Evolutionary conservation across 2,113 vertebrate genomes (phyloP), one percentile per base, ranked within the genome.

Genomic region (Hippopotamus amphibius): DNA sequence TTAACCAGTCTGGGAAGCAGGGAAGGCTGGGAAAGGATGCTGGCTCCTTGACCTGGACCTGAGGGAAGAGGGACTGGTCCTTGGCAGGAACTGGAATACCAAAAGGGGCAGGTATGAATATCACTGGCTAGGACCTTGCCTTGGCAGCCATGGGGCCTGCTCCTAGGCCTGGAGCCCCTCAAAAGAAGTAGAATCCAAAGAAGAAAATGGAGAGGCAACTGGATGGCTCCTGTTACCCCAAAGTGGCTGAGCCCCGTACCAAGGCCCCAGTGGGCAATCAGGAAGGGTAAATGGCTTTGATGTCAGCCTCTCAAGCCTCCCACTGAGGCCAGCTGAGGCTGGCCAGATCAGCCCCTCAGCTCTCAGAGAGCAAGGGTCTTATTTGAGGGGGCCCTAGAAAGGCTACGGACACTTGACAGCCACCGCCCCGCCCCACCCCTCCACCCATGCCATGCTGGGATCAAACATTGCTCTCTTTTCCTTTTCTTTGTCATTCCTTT

Each of bases 11-110:
- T 63, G 76, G 74, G 22, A 57, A 86, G 22, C 50, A 83, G 22
- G 26, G 88, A 46, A 90, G 66, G 63, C 74, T 55, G 63, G 82
- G 74, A 88, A 87, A 85, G 65, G 93, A 92, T 57, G 80, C 92
- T 77, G 69, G 65, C 53, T 96, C 88, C 61, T 96, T 88, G 92
- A 57, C 37, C 50, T 24, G 19, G 53, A 95, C 89, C 59, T 85
- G 59, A 61, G 76, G 46, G 53, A 90, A 50, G 22, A 82, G 26
- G 15, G 30, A 24, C 33, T 33, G 19, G 84, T 80, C 41, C 48
- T 77, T 85, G 68, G 48, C 41, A 81, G 82, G 55, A 94, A 19
- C 50, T 37, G 9, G 28, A 93, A 77, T 41, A 53, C 24, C 68
- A 5, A 61, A 76, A 61, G 37, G 19, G 68, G n/a, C 26, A 63